Evolutionary conservation across 2,113 vertebrate species (phyloP), one percentile per base, ranked within the genome.

Genomic region (Clarias magur): DNA sequence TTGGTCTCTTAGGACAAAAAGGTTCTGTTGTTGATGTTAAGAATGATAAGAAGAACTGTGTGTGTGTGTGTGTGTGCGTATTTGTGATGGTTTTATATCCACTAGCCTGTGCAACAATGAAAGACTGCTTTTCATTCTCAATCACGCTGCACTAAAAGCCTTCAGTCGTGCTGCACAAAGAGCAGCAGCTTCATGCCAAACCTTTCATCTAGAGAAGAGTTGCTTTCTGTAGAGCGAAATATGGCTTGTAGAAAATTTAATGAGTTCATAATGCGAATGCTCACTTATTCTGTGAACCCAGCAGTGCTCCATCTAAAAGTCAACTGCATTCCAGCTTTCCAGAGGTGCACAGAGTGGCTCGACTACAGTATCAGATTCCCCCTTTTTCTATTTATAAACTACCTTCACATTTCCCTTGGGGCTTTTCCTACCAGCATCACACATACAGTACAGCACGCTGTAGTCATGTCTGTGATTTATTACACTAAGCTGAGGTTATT

Each of bases 141-240:
- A 23, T 53, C n/a, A n/a, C n/a, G 12, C 59, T 57, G 34, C 15
- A 19, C 86, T 54, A 59, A 76, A 78, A 76, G 53, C 38, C 81
- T n/a, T 83, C 59, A 67, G 75, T 79, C 10, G 48, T 57, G 16
- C 56, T 48, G 13, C 80, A 87, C 68, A 83, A 42, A 78, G 72
- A 25, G 48, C 60, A 56, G 86, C 72, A 34, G 62, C 48, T 80
- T 79, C 23, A 68, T 42, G 38, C 79, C 54, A 17, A 30, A 6
- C 70, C 86, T 84, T 87, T 87, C 81, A 87, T 87, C 81, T 87
- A 19, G 62, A 42, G 16, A 6, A 38, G 12, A 67, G 81, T 75
- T 57, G n/a, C 86, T 75, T 54, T 75, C 70, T 59, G 7, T 30
- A 25, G 23, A 54, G 70, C 56, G 59, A 56, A 63, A 65, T 70